phyloP scores from a whole-genome alignment of 2,888 invertebrate species.

The Chrysomela aeneicollis region DNA sequence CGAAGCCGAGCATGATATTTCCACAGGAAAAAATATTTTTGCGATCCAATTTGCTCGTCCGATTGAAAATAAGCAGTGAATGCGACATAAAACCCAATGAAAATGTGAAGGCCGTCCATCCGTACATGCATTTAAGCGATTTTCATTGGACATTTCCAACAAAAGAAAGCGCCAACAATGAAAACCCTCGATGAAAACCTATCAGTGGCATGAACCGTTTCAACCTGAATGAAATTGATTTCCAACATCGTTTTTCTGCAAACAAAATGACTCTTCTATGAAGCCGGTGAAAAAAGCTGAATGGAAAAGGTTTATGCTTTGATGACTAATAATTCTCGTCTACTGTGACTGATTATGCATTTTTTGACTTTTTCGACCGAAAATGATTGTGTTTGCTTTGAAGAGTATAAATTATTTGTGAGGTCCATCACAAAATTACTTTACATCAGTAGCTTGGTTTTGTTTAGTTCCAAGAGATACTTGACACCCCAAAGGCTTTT shows the following conservation, averaged over 20 bases:
- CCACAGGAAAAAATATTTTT: no score
- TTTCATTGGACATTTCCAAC: conserved; percentile 14
- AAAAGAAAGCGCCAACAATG: conserved; percentile 17
- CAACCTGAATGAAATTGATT: conserved; percentile 20
- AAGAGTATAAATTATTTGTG: no score
- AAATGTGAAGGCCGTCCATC: conserved; percentile 18
- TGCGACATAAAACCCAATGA: conserved; percentile 1
- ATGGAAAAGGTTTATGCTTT: not conserved
- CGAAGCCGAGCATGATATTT: no score
- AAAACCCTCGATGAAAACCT: conserved; percentile 19
- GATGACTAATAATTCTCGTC: not conserved
- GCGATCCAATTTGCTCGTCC: no score
- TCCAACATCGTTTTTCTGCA: conserved; percentile 13
- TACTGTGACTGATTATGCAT: no score
- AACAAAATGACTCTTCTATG: conserved; percentile 1
- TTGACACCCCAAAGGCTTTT: no score
- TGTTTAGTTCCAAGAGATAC: no score
- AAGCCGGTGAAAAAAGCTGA: not conserved
- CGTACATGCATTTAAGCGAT: not conserved
- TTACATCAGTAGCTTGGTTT: no score
- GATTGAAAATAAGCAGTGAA: no score
- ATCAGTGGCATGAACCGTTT: conserved; percentile 19
- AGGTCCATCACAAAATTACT: no score
- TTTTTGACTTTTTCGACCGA: no score
- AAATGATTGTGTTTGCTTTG: no score